Evolutionary conservation across 2,797 vertebrate genomes (phyloP).

Genomic region (Sarcoramphus papa): DNA sequence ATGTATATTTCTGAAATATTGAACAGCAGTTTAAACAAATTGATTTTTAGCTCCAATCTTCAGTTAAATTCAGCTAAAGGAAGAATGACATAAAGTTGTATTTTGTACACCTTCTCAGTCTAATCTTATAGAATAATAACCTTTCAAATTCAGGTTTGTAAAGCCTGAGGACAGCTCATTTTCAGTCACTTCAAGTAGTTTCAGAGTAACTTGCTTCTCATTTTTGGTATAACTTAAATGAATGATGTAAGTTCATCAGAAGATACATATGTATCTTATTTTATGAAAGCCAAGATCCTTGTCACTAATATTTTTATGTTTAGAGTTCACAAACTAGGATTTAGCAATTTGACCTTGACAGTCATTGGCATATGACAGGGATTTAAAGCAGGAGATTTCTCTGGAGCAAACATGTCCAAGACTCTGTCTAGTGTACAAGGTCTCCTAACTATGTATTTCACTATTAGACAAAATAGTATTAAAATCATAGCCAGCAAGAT

Average conservation of each 20-base stretch:
- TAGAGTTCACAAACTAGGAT: neutral
- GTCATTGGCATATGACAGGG: neutral
- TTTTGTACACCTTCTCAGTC: neutral
- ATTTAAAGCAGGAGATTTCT: neutral
- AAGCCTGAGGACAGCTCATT: neutral
- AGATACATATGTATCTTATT: neutral
- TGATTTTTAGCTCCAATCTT: neutral
- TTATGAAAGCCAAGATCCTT: neutral
- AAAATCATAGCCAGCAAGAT: neutral
- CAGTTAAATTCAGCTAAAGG: neutral
- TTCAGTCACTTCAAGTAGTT: neutral
- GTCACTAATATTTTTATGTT: neutral
- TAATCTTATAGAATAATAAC: neutral
- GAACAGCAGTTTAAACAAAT: neutral
- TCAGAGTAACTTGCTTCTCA: neutral
- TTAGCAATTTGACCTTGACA: conserved; percentile 3
- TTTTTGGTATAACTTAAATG: neutral
- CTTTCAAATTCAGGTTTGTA: neutral
- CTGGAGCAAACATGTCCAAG: neutral
- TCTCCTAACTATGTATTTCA: neutral
- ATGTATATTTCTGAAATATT: neutral
- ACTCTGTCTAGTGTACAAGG: neutral
- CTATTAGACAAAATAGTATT: neutral
- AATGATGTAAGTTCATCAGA: neutral
- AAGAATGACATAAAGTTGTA: neutral